These are phyloP conservation scores for Drosophila kambysellisi DNA, from an alignment of 2,888 invertebrate species.

Conservation along the genomic window DNA sequence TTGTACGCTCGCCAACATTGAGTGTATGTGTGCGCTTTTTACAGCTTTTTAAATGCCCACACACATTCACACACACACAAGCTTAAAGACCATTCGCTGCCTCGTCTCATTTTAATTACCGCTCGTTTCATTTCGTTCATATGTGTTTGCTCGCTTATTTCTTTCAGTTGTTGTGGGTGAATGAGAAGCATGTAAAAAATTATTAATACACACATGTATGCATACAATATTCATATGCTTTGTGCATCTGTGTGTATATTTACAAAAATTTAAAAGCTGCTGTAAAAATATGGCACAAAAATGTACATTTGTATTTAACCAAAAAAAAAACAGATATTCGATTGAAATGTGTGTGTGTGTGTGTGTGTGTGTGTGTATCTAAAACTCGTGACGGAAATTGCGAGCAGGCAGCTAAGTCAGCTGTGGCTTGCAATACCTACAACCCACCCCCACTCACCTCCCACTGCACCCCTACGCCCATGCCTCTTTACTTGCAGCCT, in stretches of 20 bases:
- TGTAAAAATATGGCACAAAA: constrained; percentile 54
- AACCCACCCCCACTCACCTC: constrained; percentile 3
- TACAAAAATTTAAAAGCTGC: constrained; percentile 35
- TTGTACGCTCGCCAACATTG: constrained; percentile 53
- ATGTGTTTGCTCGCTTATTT: constrained; percentile 45
- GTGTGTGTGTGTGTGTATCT: constrained; percentile 15
- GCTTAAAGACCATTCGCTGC: constrained; percentile 38
- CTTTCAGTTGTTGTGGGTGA: constrained; percentile 69
- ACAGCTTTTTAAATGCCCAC: constrained; percentile 77
- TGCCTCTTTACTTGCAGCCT: constrained; percentile 18
- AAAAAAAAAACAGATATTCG: constrained; percentile 29
- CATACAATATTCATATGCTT: constrained; percentile 35
- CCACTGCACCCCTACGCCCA: background rate
- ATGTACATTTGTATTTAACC: constrained; percentile 22
- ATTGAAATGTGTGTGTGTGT: constrained; percentile 15
- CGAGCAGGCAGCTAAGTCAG: constrained; percentile 61
- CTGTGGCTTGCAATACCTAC: constrained; percentile 54
- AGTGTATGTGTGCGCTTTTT: constrained; percentile 54
- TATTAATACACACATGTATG: constrained; percentile 29
- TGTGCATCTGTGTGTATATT: constrained; percentile 6
- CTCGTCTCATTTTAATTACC: constrained; percentile 72
- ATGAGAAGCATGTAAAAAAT: constrained; percentile 69
- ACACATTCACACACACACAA: constrained; percentile 13
- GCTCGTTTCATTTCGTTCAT: constrained; percentile 47
- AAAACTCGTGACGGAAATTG: constrained; percentile 75